These are phyloP conservation scores for Lates japonicus DNA, from an alignment of 2,797 vertebrate species.

Conservation along the genomic window DNA sequence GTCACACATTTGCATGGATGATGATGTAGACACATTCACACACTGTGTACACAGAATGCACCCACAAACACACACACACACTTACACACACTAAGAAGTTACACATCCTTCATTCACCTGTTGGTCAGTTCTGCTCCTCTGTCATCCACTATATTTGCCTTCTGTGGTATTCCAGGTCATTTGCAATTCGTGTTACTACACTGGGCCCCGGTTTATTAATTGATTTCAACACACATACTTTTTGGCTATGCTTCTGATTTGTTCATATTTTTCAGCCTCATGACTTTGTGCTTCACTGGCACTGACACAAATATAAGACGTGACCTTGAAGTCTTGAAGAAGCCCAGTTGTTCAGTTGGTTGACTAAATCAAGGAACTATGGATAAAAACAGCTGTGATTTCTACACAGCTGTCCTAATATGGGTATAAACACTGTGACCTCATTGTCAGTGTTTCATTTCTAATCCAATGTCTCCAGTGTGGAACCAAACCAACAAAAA, in stretches of 20 bases:
- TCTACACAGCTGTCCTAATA: neutral
- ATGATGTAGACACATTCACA: neutral
- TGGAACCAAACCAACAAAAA: conserved; percentile 10
- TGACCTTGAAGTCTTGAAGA: neutral
- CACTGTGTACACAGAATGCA: neutral
- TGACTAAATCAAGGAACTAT: neutral
- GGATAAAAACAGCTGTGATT: neutral
- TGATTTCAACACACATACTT: neutral
- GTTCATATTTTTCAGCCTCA: neutral
- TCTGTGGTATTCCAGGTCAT: neutral
- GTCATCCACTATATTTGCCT: neutral
- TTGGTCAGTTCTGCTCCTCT: neutral
- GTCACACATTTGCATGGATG: neutral
- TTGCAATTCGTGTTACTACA: neutral
- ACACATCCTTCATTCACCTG: too few relatives aligned
- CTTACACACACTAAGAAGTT: neutral
- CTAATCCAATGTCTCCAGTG: conserved; percentile 24
- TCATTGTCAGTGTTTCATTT: conserved; percentile 14
- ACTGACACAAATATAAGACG: neutral
- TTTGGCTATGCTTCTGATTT: neutral
- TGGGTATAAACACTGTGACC: neutral
- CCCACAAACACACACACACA: neutral
- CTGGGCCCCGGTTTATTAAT: neutral
- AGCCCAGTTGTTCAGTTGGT: neutral
- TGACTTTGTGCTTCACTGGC: neutral